Evolutionary conservation across 1,140 invertebrate species (phyloP).

Genomic region (Zophobas atratus): DNA sequence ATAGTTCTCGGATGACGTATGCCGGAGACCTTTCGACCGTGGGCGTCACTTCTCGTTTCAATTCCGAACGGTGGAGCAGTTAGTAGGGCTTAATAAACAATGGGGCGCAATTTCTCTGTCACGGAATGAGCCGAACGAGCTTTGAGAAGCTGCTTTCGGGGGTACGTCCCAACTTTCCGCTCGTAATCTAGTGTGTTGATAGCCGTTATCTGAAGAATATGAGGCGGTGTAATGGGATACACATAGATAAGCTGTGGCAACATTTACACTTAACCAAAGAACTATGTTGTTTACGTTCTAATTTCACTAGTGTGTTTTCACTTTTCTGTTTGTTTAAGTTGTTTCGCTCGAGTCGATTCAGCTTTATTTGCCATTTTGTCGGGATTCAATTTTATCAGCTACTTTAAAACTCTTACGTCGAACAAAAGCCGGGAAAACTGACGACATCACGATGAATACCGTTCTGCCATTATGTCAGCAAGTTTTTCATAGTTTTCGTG

Average conservation of each 20-base stretch:
- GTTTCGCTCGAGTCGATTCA: conserved; percentile 38
- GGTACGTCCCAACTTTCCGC: conserved; percentile 22
- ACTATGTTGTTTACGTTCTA: conserved; percentile 50
- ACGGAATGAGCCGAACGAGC: conserved; percentile 12
- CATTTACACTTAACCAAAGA: conserved; percentile 51
- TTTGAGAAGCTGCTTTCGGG: conserved; percentile 25
- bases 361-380: conserved; percentile 43
- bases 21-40: background rate
- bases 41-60: conserved; percentile 5
- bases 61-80: conserved; percentile 20
- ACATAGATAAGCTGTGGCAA: conserved; percentile 50
- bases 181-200: conserved; percentile 49
- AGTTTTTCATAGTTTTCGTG: conserved; percentile 3
- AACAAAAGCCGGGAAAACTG: conserved; percentile 24
- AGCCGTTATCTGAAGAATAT: conserved; percentile 51
- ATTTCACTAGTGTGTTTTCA: conserved; percentile 45
- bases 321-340: conserved; percentile 42
- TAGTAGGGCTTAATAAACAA: conserved; percentile 39
- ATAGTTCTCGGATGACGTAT: background rate
- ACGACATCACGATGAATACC: conserved; percentile 15
- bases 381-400: conserved; percentile 39
- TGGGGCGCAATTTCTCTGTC: conserved; percentile 41
- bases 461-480: background rate
- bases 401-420: conserved; percentile 34
- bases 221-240: conserved; percentile 49